A percentile compares a stretch with the other conserved stretches of the same genome.
phyloP scores from a whole-genome alignment of 2,797 vertebrate genomes.

The Eulemur rubriventer region DNA sequence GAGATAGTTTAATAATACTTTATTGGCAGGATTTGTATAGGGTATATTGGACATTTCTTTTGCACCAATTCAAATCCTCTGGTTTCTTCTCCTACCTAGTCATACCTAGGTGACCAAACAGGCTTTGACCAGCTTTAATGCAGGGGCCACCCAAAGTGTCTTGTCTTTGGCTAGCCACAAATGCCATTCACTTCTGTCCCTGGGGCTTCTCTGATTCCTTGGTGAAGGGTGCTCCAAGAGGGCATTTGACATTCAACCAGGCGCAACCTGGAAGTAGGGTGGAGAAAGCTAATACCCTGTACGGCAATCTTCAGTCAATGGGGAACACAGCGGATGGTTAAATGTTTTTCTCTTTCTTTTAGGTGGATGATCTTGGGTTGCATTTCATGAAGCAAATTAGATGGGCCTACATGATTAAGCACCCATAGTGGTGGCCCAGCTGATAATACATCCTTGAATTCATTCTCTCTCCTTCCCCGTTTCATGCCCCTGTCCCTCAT shows the following conservation, averaged over 20 bases:
- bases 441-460: neutral
- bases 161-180: neutral
- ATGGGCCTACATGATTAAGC: neutral
- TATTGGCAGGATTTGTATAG: neutral
- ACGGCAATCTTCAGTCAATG: neutral
- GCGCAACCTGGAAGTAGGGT: neutral
- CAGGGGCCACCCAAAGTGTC: neutral
- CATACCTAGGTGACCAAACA: neutral
- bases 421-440: neutral
- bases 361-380: neutral
- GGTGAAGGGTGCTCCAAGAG: neutral
- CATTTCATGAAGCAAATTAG: slow-evolving; percentile 19
- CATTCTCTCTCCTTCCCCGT: neutral
- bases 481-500: neutral
- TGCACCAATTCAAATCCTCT: neutral
- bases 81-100: neutral
- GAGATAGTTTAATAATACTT: neutral
- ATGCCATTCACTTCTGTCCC: neutral
- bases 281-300: neutral
- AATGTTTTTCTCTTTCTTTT: neutral
- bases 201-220: neutral
- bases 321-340: neutral
- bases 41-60: neutral
- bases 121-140: neutral
- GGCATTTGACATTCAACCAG: neutral